Conservation (phyloP, 1,140 invertebrate species). For the Drosophila subobscura region DNA sequence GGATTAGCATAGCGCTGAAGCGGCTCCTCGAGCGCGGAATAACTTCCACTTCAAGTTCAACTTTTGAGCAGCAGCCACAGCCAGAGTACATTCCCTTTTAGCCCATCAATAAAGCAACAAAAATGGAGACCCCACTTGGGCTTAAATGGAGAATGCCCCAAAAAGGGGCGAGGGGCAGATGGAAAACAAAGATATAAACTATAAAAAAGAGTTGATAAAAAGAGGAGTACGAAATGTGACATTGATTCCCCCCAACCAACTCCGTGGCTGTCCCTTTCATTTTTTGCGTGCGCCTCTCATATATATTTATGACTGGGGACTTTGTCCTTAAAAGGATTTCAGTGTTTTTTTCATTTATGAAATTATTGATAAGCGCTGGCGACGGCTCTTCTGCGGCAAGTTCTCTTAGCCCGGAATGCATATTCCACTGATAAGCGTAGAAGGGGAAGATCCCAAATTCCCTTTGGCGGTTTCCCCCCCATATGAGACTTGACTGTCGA, state of each 20-base stretch:
- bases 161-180: constrained; percentile 43
- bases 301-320: constrained; percentile 70
- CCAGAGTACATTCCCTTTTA: constrained; percentile 18
- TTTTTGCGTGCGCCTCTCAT: constrained; percentile 29
- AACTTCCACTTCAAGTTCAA: neutral
- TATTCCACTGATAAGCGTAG: constrained; percentile 49
- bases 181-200: constrained; percentile 77
- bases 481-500: constrained; percentile 56
- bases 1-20: constrained; percentile 52
- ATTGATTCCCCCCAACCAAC: constrained; percentile 65
- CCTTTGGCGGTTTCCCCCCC: constrained; percentile 41
- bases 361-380: constrained; percentile 75
- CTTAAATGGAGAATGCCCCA: constrained; percentile 29
- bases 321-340: constrained; percentile 76
- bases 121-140: constrained; percentile 43
- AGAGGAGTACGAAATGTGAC: constrained; percentile 61
- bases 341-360: constrained; percentile 76
- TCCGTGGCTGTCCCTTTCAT: constrained; percentile 34
- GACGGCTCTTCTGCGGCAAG: constrained; percentile 41
- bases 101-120: constrained; percentile 48
- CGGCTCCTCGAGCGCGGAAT: constrained; percentile 18
- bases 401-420: constrained; percentile 59
- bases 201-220: constrained; percentile 74
- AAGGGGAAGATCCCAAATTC: constrained; percentile 45
- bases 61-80: constrained; percentile 7